Percentiles rank a stretch among this genome's conserved stretches.
Conservation (phyloP, 1,140 invertebrate species). For the Trichomalopsis sarcophagae region DNA sequence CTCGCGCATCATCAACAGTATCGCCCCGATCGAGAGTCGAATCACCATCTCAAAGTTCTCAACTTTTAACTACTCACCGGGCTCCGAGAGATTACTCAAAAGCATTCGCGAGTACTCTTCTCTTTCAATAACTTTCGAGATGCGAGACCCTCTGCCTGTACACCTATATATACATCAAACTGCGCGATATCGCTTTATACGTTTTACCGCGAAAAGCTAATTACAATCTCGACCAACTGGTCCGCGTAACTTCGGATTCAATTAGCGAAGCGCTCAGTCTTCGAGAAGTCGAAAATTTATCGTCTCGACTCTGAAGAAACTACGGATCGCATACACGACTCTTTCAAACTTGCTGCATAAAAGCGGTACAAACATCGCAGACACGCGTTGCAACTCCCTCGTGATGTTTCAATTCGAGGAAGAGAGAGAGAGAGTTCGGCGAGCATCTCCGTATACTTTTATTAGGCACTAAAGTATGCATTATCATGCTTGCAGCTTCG, state of each 20-base stretch:
- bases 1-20: not conserved
- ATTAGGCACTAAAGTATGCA: slow-evolving; percentile 51
- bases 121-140: not conserved
- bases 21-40: not conserved
- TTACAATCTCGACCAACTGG: not conserved
- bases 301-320: too few relatives aligned
- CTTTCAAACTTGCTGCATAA: slow-evolving; percentile 41
- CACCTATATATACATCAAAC: not conserved
- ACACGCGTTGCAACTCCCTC: not conserved
- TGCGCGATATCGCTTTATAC: not conserved
- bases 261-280: not conserved
- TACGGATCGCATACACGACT: not conserved
- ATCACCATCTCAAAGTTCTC: not conserved
- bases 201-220: not conserved
- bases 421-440: not conserved
- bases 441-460: slow-evolving; percentile 32
- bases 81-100: not conserved
- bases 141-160: not conserved
- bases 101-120: not conserved
- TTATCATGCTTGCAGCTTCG: slow-evolving; percentile 42
- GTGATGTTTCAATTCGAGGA: slow-evolving; percentile 42
- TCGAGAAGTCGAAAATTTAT: not conserved
- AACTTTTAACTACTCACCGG: not conserved
- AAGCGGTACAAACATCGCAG: not conserved
- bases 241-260: not conserved